Base-by-base conservation (phyloP, 2,113 vertebrate species). In the Colius striatus region DNA sequence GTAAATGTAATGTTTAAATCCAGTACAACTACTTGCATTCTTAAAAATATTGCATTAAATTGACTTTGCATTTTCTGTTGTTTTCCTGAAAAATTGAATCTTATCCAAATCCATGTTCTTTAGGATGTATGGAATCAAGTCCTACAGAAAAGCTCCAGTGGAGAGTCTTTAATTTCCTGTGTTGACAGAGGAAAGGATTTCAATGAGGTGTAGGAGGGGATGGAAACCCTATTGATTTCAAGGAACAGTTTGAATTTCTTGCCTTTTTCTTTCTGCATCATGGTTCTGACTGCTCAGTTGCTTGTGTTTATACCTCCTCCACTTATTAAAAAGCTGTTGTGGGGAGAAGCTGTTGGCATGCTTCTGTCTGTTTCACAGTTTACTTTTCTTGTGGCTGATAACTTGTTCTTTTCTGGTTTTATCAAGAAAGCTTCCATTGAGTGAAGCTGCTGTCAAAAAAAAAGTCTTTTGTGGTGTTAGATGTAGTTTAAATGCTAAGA, bases 161-260 rank as follows among this genome's bases (percentile, higher is more conserved):
- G 13, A 77, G n/a, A 34, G 9, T 58, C 8, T 84, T 38, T 8
- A 14, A 36, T 77, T 53, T 78, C 26, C 60, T 60, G 1, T 55
- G 2, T 41, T 76, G 54, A 34, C 6, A 53, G 13, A 13, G 79
- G 20, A 68, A 76, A 34, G 11, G 11, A 57, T 68, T 68, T 73
- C 2, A 3, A 19, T 5, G 5, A 2, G 17, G 26, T 4, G 8
- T 1, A 65, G 10, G 14, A 38, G 18, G 7, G 5, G 3, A 7
- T 0, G 1, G 4, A 89, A 89, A 23, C 5, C 10, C 10, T 67
- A 5, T 25, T 82, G 5, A 70, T 50, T 88, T 73, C 14, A 58
- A 47, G 18, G 10, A 79, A 54, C 7, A 57, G 36, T 76, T 83
- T 21, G 1, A 41, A 26, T 70, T 86, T 50, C 2, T 77, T 50